Evolutionary conservation across 2,888 invertebrate species (phyloP).

Genomic region (Nemapogon koenigi): DNA sequence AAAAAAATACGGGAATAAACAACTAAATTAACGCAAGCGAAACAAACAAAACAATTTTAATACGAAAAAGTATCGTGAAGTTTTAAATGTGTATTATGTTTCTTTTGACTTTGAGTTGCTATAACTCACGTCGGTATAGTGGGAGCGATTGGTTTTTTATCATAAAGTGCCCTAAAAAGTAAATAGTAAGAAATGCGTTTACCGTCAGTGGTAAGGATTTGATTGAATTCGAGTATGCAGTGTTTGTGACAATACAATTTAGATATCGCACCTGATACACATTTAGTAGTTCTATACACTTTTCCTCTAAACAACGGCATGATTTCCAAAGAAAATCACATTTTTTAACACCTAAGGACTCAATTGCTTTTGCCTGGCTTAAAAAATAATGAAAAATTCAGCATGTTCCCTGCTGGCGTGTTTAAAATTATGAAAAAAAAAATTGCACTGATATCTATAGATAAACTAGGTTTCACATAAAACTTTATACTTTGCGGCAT

Average conservation of each 20-base stretch:
- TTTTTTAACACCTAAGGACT: constrained; percentile 38
- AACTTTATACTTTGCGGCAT: too few species aligned
- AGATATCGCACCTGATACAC: constrained; percentile 3
- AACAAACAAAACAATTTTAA: constrained; percentile 18
- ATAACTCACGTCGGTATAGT: too few species aligned
- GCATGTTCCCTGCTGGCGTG: too few species aligned
- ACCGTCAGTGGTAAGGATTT: constrained; percentile 55
- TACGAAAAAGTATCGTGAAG: too few species aligned
- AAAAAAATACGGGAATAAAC: constrained; percentile 18
- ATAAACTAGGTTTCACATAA: too few species aligned
- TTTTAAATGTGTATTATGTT: too few species aligned
- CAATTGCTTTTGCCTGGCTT: constrained; percentile 30
- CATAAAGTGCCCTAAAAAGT: constrained; percentile 49
- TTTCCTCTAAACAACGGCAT: constrained; percentile 36
- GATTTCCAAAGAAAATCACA: constrained; percentile 32
- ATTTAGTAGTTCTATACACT: constrained; percentile 4
- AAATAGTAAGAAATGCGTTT: constrained; percentile 45
- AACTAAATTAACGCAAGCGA: constrained; percentile 16
- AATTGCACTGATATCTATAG: too few species aligned
- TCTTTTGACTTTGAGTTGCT: too few species aligned
- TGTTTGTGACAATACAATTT: constrained; percentile 12
- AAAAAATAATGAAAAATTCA: too few species aligned
- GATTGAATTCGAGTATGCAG: constrained; percentile 8
- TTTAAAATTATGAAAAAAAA: too few species aligned
- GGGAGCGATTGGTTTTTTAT: too few species aligned